Percentiles rank a stretch among this genome's conserved stretches.
Conservation (phyloP, 1,140 invertebrate species). For the Scaptomyza graminum region DNA sequence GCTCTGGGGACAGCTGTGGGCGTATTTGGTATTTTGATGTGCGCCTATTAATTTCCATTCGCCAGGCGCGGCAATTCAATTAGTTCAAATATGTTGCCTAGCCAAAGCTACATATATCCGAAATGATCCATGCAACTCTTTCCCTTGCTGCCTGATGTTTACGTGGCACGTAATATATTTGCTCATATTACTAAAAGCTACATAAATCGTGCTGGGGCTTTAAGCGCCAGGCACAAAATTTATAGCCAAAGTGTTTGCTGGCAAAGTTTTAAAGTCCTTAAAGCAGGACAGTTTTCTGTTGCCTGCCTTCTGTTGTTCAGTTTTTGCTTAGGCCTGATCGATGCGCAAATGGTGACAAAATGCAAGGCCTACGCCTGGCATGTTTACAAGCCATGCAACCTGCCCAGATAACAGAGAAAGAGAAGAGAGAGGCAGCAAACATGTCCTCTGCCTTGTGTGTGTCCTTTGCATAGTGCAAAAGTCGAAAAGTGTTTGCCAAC, state of each 20-base stretch:
- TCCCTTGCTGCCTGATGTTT: slow-evolving; percentile 27
- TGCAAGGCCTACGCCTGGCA: slow-evolving; percentile 61
- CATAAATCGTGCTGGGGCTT: slow-evolving; percentile 77
- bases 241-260: slow-evolving; percentile 37
- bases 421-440: neutral
- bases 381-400: slow-evolving; percentile 67
- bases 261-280: slow-evolving; percentile 56
- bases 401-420: neutral
- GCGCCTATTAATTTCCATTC: slow-evolving; percentile 77
- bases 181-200: slow-evolving; percentile 82
- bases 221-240: slow-evolving; percentile 38
- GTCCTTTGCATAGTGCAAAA: slow-evolving; percentile 48
- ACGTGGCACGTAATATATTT: slow-evolving; percentile 80
- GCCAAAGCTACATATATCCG: slow-evolving; percentile 2
- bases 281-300: slow-evolving; percentile 10
- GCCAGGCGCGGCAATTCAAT: slow-evolving; percentile 71
- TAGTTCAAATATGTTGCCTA: slow-evolving; percentile 47
- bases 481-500: slow-evolving; percentile 78
- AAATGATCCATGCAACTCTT: slow-evolving; percentile 16
- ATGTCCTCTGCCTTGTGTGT: slow-evolving; percentile 2
- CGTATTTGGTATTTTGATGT: slow-evolving; percentile 64
- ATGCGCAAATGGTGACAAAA: slow-evolving; percentile 79
- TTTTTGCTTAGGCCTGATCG: slow-evolving; percentile 76
- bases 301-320: too few species aligned
- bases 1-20: slow-evolving; percentile 52